Conservation (phyloP, 1,140 invertebrate species). For the Mizuhopecten yessoensis region DNA sequence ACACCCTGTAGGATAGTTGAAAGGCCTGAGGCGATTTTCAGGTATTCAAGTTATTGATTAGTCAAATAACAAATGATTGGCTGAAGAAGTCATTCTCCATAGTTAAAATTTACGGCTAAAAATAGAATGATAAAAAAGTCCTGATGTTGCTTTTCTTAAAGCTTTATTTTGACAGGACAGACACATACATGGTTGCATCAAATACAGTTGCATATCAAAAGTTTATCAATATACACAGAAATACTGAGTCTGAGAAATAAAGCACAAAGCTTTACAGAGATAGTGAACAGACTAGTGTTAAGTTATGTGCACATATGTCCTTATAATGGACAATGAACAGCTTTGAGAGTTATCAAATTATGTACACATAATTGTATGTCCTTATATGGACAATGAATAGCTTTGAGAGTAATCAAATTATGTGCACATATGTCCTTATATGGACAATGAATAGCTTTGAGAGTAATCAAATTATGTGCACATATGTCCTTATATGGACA, state of each 20-base stretch:
- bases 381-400: neutral
- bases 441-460: neutral
- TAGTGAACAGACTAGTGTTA: too few species aligned
- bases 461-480: neutral
- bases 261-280: neutral
- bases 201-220: conserved; percentile 25
- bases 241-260: neutral
- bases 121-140: too few species aligned
- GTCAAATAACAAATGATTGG: too few species aligned
- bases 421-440: neutral
- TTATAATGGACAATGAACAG: neutral
- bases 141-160: neutral
- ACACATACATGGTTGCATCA: neutral
- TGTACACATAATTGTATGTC: neutral
- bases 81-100: too few species aligned
- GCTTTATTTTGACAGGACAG: conserved; percentile 8
- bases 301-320: too few species aligned
- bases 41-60: too few species aligned
- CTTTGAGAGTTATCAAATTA: neutral
- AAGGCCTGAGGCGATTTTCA: too few species aligned
- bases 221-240: neutral
- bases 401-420: neutral
- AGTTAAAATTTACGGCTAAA: too few species aligned
- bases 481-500: neutral
- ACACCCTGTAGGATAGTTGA: too few species aligned